Evolutionary conservation across 2,888 invertebrate genomes (phyloP).

Genomic region (Orchesellides sinensis): DNA sequence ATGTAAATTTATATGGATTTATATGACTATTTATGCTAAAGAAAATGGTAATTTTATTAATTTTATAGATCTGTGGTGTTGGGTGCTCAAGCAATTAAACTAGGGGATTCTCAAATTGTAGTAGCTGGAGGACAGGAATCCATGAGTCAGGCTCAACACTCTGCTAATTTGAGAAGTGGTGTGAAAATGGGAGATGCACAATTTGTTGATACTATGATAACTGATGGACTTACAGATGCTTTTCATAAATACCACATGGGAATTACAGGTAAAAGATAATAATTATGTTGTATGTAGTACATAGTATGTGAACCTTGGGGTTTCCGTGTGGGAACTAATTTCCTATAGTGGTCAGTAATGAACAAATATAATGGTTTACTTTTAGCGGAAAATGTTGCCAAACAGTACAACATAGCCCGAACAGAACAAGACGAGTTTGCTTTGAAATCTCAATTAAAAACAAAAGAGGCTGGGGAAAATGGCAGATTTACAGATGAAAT

Average conservation of each 20-base stretch:
- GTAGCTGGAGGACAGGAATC: constrained; percentile 90
- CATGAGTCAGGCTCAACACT: constrained; percentile 88
- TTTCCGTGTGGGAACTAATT: no score
- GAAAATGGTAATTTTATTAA: background rate
- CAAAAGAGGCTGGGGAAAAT: constrained; percentile 81
- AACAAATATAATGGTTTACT: no score
- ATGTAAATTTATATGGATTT: background rate
- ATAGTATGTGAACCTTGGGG: background rate
- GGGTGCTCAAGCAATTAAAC: constrained; percentile 83
- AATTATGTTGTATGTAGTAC: background rate
- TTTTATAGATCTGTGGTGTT: constrained; percentile 80
- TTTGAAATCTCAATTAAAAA: constrained; percentile 82
- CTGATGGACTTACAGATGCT: constrained; percentile 87
- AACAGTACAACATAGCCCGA: constrained; percentile 82
- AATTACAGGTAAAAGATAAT: constrained; percentile 81
- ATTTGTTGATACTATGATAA: constrained; percentile 83
- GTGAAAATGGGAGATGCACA: constrained; percentile 83
- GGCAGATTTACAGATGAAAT: constrained; percentile 86
- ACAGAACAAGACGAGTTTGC: constrained; percentile 86
- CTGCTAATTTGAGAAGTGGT: constrained; percentile 81
- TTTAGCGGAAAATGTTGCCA: constrained; percentile 84
- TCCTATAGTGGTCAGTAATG: no score
- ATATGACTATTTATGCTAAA: background rate
- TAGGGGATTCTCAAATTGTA: constrained; percentile 83
- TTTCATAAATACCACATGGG: constrained; percentile 88